These are phyloP conservation scores for Leptarthrus brevirostris DNA, from an alignment of 2,888 invertebrate genomes.

Conservation along the genomic window DNA sequence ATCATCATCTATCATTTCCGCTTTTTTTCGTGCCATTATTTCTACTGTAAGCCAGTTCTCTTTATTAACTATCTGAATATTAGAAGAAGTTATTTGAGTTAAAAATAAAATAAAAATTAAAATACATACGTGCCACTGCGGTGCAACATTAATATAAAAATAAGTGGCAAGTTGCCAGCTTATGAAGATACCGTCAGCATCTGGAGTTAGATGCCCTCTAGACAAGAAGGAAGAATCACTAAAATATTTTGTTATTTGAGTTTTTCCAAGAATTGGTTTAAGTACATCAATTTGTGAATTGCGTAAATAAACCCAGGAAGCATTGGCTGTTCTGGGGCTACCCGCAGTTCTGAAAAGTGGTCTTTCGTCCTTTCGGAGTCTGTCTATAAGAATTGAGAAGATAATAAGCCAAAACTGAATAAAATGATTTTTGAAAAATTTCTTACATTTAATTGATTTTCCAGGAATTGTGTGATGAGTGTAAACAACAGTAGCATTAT, in stretches of 20 bases:
- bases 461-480: slow-evolving; percentile 50
- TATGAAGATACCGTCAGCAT: slow-evolving; percentile 68
- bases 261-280: slow-evolving; percentile 59
- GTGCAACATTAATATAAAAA: slow-evolving; percentile 68
- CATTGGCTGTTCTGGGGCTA: slow-evolving; percentile 55
- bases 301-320: slow-evolving; percentile 60
- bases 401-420: not conserved
- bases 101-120: not conserved
- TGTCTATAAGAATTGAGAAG: not conserved
- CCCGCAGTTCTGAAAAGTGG: slow-evolving; percentile 62
- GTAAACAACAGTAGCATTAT: slow-evolving; percentile 49
- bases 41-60: slow-evolving; percentile 68
- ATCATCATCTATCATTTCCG: slow-evolving; percentile 60
- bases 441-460: slow-evolving; percentile 47
- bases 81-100: not conserved
- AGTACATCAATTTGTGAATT: slow-evolving; percentile 59
- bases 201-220: slow-evolving; percentile 68
- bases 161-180: slow-evolving; percentile 67
- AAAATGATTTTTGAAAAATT: not conserved
- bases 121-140: slow-evolving; percentile 66
- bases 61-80: slow-evolving; percentile 61
- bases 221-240: slow-evolving; percentile 62
- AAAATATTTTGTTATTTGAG: slow-evolving; percentile 60
- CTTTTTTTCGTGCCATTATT: slow-evolving; percentile 63
- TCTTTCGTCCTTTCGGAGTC: slow-evolving; percentile 52